These are phyloP conservation scores for Rhagoletis zephyria DNA, from an alignment of 1,140 invertebrate species.

Conservation along the genomic window DNA sequence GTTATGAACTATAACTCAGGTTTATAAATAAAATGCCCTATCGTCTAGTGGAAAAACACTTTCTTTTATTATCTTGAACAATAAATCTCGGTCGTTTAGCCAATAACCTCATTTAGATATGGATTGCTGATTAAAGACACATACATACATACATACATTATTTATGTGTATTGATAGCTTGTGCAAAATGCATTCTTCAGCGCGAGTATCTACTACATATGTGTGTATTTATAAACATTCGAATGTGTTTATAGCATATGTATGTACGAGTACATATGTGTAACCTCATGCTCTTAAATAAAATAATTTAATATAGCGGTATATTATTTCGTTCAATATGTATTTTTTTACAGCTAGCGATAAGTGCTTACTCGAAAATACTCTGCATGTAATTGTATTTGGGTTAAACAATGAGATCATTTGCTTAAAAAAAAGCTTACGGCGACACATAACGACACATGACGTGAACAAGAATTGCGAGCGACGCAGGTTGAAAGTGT, in stretches of 20 bases:
- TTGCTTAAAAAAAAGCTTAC: not conserved
- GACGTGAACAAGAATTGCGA: not conserved
- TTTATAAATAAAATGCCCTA: not conserved
- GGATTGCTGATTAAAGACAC: constrained; percentile 16
- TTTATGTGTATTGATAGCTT: constrained; percentile 27
- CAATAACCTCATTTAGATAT: constrained; percentile 32
- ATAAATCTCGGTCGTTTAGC: constrained; percentile 35
- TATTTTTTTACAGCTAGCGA: not conserved
- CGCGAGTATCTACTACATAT: too few relatives aligned
- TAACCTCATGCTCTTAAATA: not conserved
- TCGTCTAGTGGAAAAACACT: not conserved
- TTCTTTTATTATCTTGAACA: not conserved
- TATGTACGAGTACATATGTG: not conserved
- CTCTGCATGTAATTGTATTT: not conserved
- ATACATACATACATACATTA: not conserved
- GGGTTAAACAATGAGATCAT: constrained; percentile 36
- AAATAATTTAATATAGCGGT: not conserved
- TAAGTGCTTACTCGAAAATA: not conserved
- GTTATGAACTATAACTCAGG: too few relatives aligned
- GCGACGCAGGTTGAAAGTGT: too few relatives aligned
- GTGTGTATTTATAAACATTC: too few relatives aligned
- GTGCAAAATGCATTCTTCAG: not conserved
- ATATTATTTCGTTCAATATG: not conserved
- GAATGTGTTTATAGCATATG: not conserved
- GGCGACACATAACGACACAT: not conserved